Evolutionary conservation across 2,797 vertebrate genomes (phyloP).

Genomic region (Gymnodraco acuticeps): DNA sequence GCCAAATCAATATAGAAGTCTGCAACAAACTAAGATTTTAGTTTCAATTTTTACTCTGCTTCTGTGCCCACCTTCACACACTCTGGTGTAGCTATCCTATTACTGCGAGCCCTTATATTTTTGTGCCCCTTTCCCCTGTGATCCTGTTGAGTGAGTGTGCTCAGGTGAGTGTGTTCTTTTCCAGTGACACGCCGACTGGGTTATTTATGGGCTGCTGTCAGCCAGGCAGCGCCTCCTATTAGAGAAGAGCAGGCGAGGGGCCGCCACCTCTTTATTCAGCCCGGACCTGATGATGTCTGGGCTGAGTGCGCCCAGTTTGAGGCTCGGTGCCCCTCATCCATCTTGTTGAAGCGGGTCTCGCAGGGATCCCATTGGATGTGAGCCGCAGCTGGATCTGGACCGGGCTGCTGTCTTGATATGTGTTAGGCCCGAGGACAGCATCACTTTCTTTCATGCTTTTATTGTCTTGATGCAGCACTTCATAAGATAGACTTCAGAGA

Average conservation of each 20-base stretch:
- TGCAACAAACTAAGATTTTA: no score
- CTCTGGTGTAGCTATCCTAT: conserved; percentile 9
- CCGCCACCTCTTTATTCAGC: conserved; percentile 82
- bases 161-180: conserved; percentile 76
- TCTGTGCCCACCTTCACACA: conserved; percentile 25
- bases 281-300: conserved; percentile 78
- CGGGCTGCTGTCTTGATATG: conserved; percentile 48
- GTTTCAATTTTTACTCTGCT: neutral
- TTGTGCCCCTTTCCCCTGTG: conserved; percentile 34
- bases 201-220: conserved; percentile 88
- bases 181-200: conserved; percentile 63
- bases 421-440: conserved; percentile 48
- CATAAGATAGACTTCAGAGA: conserved; percentile 13
- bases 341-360: conserved; percentile 82
- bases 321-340: conserved; percentile 73
- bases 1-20: no score
- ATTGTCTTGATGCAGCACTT: conserved; percentile 39
- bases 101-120: conserved; percentile 24
- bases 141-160: conserved; percentile 56
- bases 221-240: conserved; percentile 78
- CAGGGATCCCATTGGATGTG: conserved; percentile 58
- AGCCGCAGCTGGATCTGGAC: conserved; percentile 74
- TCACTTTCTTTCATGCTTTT: conserved; percentile 29
- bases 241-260: conserved; percentile 72
- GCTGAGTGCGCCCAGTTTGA: conserved; percentile 81